A percentile compares a stretch with the other conserved stretches of the same genome.
Conservation (phyloP, 2,113 vertebrate genomes). For the Peromyscus maniculatus region DNA sequence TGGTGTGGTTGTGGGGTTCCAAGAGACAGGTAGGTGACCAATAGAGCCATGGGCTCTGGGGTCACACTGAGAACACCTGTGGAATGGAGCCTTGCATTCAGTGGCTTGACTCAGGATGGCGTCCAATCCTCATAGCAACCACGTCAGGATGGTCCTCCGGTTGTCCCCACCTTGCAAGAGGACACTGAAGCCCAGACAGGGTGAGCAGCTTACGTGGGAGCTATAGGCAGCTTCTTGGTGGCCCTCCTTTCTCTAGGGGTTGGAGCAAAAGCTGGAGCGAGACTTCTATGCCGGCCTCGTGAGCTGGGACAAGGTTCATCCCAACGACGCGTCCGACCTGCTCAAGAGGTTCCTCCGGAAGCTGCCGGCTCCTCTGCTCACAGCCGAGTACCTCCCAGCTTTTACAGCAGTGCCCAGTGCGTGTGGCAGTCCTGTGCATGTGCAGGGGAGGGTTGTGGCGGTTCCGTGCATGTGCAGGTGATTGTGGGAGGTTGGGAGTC, state of each 20-base stretch:
- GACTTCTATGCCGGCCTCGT: constrained; percentile 91
- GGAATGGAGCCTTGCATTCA: background rate
- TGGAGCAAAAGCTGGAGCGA: constrained; percentile 92
- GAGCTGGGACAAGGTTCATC: constrained; percentile 93
- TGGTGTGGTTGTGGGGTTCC: background rate
- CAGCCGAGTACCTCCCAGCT: constrained; percentile 93
- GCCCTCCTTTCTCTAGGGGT: constrained; percentile 81
- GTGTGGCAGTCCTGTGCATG: accelerated
- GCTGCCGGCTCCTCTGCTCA: constrained; percentile 92
- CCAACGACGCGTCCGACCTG: constrained; percentile 92
- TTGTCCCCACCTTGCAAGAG: background rate
- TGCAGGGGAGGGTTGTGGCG: background rate
- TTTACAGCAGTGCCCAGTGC: constrained; percentile 93
- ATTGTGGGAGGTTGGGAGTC: background rate
- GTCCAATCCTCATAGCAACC: background rate
- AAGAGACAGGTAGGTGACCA: background rate
- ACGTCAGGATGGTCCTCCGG: background rate
- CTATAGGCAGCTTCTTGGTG: background rate
- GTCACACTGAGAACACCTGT: background rate
- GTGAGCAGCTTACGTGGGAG: background rate
- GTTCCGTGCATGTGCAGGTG: background rate
- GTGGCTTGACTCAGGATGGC: background rate
- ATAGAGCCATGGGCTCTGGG: accelerated
- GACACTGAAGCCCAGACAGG: background rate
- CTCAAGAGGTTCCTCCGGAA: constrained; percentile 96